Conservation (phyloP, 2,888 invertebrate species). For the Drosophila algonquin region DNA sequence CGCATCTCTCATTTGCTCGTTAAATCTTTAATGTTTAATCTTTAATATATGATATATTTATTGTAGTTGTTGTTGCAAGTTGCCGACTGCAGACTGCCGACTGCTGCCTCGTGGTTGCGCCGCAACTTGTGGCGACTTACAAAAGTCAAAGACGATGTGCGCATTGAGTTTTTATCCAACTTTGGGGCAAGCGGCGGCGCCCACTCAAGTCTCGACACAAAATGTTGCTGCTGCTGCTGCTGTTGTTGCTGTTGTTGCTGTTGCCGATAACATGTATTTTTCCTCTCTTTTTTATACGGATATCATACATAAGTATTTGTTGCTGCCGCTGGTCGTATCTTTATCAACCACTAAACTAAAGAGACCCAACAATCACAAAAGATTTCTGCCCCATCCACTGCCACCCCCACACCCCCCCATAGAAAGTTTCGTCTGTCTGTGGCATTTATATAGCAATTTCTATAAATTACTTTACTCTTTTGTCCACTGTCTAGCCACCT, state of each 20-base stretch:
- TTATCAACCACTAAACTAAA: constrained; percentile 51
- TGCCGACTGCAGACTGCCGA: constrained; percentile 4
- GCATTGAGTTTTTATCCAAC: constrained; percentile 43
- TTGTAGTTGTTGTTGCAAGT: constrained; percentile 23
- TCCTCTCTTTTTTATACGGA: constrained; percentile 20
- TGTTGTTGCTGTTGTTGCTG: background rate
- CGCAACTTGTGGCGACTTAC: constrained; percentile 11
- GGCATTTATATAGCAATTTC: constrained; percentile 48
- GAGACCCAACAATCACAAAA: constrained; percentile 37
- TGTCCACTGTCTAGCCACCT: constrained; percentile 29
- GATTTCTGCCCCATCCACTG: constrained; percentile 1
- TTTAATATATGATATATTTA: constrained; percentile 31
- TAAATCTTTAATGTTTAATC: constrained; percentile 15
- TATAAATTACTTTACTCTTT: constrained; percentile 43
- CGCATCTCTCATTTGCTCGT: constrained; percentile 66
- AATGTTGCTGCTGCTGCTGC: constrained; percentile 11
- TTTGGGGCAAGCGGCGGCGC: constrained; percentile 20
- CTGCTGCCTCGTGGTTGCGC: constrained; percentile 28
- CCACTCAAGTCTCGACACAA: constrained; percentile 18
- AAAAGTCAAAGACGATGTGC: constrained; percentile 21
- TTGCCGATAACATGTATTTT: constrained; percentile 24
- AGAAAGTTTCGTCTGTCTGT: constrained; percentile 35
- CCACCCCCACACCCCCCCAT: constrained; percentile 8
- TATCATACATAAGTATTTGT: constrained; percentile 13
- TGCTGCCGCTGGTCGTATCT: constrained; percentile 4